These are phyloP conservation scores for Odontophorus gujanensis DNA, from an alignment of 2,113 vertebrate genomes.

Conservation along the genomic window DNA sequence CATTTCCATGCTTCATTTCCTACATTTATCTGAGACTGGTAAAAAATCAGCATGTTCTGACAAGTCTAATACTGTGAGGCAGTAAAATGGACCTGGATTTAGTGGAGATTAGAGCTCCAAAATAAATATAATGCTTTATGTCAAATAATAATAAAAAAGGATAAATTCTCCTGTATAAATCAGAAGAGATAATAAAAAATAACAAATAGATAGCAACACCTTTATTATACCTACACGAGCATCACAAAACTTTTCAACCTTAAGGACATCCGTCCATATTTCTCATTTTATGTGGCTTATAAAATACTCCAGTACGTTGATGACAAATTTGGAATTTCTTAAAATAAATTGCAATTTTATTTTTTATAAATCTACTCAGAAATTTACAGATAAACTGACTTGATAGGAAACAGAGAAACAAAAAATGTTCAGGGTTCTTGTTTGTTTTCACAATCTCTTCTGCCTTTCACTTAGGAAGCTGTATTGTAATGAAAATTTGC, in stretches of 20 bases:
- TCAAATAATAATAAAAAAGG: conserved; percentile 76
- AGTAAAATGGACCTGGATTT: conserved; percentile 76
- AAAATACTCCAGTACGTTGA: not conserved
- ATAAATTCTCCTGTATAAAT: conserved; percentile 83
- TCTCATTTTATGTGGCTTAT: conserved; percentile 19
- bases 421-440: not conserved
- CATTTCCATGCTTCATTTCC: conserved; percentile 74
- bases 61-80: conserved; percentile 62
- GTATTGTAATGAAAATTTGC: conserved; percentile 22
- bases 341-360: conserved; percentile 2
- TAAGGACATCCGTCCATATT: not conserved
- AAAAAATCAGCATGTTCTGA: conserved; percentile 75
- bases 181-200: conserved; percentile 82
- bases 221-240: conserved; percentile 69
- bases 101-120: conserved; percentile 66
- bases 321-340: conserved; percentile 27
- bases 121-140: conserved; percentile 80
- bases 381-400: conserved; percentile 47
- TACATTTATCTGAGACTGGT: conserved; percentile 64
- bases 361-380: not conserved
- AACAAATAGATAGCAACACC: conserved; percentile 80
- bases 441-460: not conserved
- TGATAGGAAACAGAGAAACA: not conserved
- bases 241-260: conserved; percentile 65
- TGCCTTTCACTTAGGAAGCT: conserved; percentile 20